phyloP scores from a whole-genome alignment of 2,113 vertebrate genomes.

The Charina bottae region DNA sequence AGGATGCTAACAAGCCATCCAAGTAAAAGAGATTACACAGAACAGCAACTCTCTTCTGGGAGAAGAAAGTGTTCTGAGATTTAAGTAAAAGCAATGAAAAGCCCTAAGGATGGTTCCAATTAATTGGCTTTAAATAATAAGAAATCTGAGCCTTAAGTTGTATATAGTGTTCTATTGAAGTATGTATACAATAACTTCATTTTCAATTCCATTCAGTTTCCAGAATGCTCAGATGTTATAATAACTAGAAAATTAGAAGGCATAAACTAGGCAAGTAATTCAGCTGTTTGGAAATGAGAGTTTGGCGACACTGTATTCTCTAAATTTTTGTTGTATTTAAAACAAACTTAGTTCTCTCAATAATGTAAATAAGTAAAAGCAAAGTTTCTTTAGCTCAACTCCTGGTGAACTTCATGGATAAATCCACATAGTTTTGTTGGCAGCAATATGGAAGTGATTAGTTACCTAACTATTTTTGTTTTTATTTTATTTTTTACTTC shows the following conservation, averaged over 20 bases:
- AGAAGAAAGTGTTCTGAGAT: constrained; percentile 2
- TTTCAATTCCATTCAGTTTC: background rate
- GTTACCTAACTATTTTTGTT: background rate
- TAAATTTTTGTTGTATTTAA: background rate
- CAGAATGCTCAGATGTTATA: background rate
- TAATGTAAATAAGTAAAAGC: background rate
- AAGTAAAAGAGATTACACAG: constrained; percentile 12
- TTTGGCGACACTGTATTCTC: background rate
- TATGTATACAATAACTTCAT: background rate
- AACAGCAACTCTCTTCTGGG: constrained; percentile 7
- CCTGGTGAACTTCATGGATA: background rate
- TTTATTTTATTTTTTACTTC: background rate
- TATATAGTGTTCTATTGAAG: constrained; percentile 2
- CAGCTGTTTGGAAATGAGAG: background rate
- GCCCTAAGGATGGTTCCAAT: constrained; percentile 18
- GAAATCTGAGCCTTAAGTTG: constrained; percentile 1
- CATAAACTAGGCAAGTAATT: background rate
- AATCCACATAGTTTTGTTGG: background rate
- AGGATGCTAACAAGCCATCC: background rate
- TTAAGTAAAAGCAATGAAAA: constrained; percentile 17
- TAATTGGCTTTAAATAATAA: constrained; percentile 18
- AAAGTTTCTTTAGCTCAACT: background rate
- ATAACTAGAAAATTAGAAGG: background rate
- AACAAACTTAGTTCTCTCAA: background rate
- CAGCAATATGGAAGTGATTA: background rate